Conservation (phyloP, 2,797 vertebrate genomes). For the Sebastes alutus region DNA sequence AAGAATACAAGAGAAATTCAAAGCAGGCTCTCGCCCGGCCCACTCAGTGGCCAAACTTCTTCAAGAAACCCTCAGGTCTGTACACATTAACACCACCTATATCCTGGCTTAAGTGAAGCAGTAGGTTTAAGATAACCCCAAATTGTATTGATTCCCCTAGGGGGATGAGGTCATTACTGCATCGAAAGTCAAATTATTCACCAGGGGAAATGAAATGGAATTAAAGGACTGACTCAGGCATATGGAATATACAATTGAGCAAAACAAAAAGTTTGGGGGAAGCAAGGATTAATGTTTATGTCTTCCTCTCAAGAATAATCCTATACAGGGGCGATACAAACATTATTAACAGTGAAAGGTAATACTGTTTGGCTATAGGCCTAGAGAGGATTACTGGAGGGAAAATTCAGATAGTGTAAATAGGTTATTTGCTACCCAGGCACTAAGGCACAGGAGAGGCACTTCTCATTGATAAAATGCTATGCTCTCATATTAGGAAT, state of each 20-base stretch:
- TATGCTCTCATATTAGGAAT: not conserved
- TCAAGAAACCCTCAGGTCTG: not conserved
- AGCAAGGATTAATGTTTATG: not conserved
- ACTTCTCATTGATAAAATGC: conserved; percentile 18
- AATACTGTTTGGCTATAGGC: not conserved
- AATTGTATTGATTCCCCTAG: not conserved
- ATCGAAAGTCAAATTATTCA: not conserved
- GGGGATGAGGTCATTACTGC: not conserved
- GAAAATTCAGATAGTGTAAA: not conserved
- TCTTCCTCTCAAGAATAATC: not conserved
- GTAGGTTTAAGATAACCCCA: not conserved
- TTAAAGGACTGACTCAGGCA: not conserved
- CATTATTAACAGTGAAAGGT: not conserved
- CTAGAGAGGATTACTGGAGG: not conserved
- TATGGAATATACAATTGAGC: not conserved
- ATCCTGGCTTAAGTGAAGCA: not conserved
- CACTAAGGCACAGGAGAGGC: not conserved
- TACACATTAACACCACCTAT: not conserved
- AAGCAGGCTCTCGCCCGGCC: not conserved
- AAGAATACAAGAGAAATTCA: not conserved
- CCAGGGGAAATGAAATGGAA: not conserved
- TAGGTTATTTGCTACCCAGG: conserved; percentile 1
- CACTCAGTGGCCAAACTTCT: not conserved
- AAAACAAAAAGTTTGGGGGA: not conserved
- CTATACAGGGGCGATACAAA: not conserved